Evolutionary conservation across 1,140 invertebrate genomes (phyloP).

Genomic region (Bombus confusus): DNA sequence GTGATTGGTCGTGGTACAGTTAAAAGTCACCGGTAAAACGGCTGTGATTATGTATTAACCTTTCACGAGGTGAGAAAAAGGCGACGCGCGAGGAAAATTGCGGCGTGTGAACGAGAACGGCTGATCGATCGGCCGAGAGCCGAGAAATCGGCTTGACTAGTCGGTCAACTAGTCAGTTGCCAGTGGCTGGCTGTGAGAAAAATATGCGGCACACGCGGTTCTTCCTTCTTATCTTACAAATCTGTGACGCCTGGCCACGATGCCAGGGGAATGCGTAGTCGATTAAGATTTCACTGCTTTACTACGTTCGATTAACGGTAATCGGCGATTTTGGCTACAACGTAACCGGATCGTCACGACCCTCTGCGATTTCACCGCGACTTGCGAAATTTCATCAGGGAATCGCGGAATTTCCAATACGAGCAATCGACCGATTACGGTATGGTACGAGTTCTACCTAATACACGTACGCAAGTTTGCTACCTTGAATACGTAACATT

Average conservation of each 20-base stretch:
- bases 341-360: not conserved
- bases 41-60: constrained; percentile 37
- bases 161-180: not conserved
- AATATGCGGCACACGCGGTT: constrained; percentile 22
- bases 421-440: not conserved
- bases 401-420: not conserved
- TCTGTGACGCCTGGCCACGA: not conserved
- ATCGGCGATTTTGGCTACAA: not conserved
- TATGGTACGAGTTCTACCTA: not conserved
- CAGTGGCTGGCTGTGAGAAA: not conserved
- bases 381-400: not conserved
- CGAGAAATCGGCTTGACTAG: constrained; percentile 19
- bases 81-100: not conserved
- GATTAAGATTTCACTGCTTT: constrained; percentile 21
- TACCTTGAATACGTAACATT: not conserved
- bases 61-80: constrained; percentile 32
- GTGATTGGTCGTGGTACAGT: constrained; percentile 19
- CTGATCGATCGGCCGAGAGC: constrained; percentile 14
- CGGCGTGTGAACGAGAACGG: constrained; percentile 33
- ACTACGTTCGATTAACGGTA: constrained; percentile 2
- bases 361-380: not conserved
- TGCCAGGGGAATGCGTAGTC: not conserved
- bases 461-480: not conserved
- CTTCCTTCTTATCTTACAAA: constrained; percentile 20
- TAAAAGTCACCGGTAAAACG: constrained; percentile 35